Base-by-base conservation (phyloP, 2,113 vertebrate genomes). In the Pardalotus punctatus region DNA sequence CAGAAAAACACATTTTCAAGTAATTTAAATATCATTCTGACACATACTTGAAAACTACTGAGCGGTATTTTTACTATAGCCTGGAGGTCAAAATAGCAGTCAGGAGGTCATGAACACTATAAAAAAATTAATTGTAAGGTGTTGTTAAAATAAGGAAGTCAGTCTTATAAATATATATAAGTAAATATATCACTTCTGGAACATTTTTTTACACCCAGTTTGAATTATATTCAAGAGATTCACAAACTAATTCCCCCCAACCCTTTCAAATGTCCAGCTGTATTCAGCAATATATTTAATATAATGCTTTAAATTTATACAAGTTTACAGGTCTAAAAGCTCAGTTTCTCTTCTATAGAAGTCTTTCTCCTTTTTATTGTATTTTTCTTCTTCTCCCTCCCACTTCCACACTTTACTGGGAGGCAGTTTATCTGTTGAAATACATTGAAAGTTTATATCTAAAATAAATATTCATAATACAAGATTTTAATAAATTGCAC, bases 391-490 rank as follows among this genome's bases (percentile, higher is more conserved):
- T 84, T 66, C 54, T 74, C 22, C 15, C 36, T 76, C n/a, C 40
- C 36, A 50, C 43, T 90, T 93, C 33, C 35, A 80, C 14, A 47
- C 7, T 90, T 93, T 43, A 80, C 29, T 60, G 31, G 31, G 21
- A 93, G 54, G 48, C 35, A 79, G n/a, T 81, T 92, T 88, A 57
- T 93, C 48, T 93, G 27, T 33, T 73, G 54, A 92, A 95, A 84
- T 86, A 33, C n/a, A 91, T 10, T 88, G n/a, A 72, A 95, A 90
- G 14, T 65, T 74, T 93, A 21, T 84, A 70, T 76, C 48, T 85
- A 96, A 94, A 96, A 93, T 83, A 94, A 84, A 95, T 96, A 94
- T 96, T 88, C 93, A 95, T 90, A 88, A 65, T 71, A 23, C 17
- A 60, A 95, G n/a, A 81, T 94, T 92, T 95, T 96, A 97, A 92